phyloP scores from a whole-genome alignment of 2,888 invertebrate genomes.

The Acanthoscelides obtectus region DNA sequence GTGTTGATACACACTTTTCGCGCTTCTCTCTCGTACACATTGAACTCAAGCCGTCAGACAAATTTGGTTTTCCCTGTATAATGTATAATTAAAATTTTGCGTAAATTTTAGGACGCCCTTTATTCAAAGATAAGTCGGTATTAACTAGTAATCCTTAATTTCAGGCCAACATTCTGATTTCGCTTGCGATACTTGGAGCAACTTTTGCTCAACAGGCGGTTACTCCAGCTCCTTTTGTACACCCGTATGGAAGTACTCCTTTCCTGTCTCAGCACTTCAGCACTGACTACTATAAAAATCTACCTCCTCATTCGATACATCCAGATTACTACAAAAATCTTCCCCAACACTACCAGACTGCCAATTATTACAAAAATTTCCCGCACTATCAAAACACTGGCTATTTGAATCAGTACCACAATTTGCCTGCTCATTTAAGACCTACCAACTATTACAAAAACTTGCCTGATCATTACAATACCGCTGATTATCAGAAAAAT shows the following conservation, averaged over 20 bases:
- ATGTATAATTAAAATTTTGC: too few species aligned
- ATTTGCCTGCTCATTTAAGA: not conserved
- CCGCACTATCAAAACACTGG: not conserved
- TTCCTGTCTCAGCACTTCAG: not conserved
- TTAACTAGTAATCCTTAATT: not conserved
- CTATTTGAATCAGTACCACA: not conserved
- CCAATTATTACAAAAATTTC: not conserved
- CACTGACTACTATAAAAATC: not conserved
- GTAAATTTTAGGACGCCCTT: too few species aligned
- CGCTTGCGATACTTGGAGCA: not conserved
- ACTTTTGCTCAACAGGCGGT: not conserved
- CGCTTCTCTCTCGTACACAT: too few species aligned
- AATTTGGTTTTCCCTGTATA: too few species aligned
- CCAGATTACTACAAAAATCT: not conserved
- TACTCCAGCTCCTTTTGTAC: not conserved
- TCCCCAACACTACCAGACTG: not conserved
- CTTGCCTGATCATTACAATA: not conserved
- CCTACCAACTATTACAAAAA: not conserved
- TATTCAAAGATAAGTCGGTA: too few species aligned
- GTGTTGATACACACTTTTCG: too few species aligned
- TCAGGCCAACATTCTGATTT: not conserved
- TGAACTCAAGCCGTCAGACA: too few species aligned
- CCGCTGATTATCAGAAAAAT: too few species aligned
- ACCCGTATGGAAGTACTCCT: not conserved
- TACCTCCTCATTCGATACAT: not conserved